phyloP scores from a whole-genome alignment of 2,888 invertebrate species.

The Anthophora plumipes region DNA sequence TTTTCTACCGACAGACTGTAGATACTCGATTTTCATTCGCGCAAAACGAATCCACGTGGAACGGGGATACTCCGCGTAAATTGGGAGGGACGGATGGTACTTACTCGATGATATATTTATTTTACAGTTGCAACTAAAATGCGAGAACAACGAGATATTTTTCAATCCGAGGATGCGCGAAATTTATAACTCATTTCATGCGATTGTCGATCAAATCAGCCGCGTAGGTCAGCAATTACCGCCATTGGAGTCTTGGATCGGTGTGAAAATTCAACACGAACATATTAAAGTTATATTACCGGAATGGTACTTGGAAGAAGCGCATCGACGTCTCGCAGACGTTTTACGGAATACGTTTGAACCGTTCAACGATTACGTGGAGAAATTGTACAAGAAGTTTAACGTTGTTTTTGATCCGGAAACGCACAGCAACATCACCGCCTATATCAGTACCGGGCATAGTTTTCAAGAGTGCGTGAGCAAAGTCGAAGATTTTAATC shows the following conservation, averaged over 20 bases:
- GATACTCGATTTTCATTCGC: too few relatives aligned
- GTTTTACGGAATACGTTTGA: slow-evolving; percentile 86
- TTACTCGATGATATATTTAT: not conserved
- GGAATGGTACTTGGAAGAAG: slow-evolving; percentile 83
- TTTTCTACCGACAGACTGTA: too few relatives aligned
- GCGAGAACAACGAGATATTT: slow-evolving; percentile 72
- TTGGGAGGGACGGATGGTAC: too few relatives aligned
- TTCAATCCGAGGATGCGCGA: slow-evolving; percentile 72
- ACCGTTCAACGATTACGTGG: slow-evolving; percentile 87
- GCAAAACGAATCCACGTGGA: too few relatives aligned
- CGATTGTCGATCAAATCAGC: slow-evolving; percentile 76
- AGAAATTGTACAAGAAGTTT: slow-evolving; percentile 86
- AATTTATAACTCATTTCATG: slow-evolving; percentile 71
- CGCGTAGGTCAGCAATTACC: slow-evolving; percentile 74
- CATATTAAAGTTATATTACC: slow-evolving; percentile 72
- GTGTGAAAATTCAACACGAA: slow-evolving; percentile 69
- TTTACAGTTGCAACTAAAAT: slow-evolving; percentile 70
- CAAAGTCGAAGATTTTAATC: slow-evolving; percentile 77
- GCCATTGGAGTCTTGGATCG: slow-evolving; percentile 79
- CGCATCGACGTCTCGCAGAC: slow-evolving; percentile 85
- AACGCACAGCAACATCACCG: slow-evolving; percentile 85
- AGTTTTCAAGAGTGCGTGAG: slow-evolving; percentile 79
- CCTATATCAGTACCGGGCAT: slow-evolving; percentile 85
- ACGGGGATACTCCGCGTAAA: too few relatives aligned
- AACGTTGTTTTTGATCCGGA: slow-evolving; percentile 86